Evolutionary conservation across 2,113 vertebrate genomes (phyloP), one percentile per base, ranked within the genome.

Genomic region (Struthidea cinerea): DNA sequence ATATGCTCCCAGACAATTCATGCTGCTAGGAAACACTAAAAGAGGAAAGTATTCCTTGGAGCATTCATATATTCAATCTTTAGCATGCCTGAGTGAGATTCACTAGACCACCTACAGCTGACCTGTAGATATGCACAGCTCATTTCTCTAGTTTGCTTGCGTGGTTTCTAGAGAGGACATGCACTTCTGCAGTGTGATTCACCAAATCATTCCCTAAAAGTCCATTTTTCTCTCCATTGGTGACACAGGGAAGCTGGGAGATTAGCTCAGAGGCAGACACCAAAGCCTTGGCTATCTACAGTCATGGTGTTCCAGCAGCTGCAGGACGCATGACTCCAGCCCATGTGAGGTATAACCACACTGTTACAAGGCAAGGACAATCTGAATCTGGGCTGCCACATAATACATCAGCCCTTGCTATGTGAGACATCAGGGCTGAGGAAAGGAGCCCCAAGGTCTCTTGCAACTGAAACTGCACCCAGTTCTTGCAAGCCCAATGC

Each of bases 401-500:
- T 11, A 23, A 4, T 2, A 1, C 10, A 35, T 60, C 33, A 56
- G 9, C 8, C 18, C 27, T 76, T 3, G 0, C 8, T 90, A 6
- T 50, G n/a, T 76, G 64, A 75, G 42, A 37, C 3, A 8, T 14
- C 41, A 81, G 13, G n/a, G 15, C 5, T 20, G 15, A 77, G 53
- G 37, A 22, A 69, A 71, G 19, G 24, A 83, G 7, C 13, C 9
- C 37, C 46, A 73, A 57, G 7, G 16, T 22, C 39, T 67, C 42
- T 69, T 10, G 1, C 16, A 77, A 13, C 13, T 53, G 13, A 57
- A 61, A 22, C 17, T 67, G 30, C 16, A 63, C 6, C 13, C 13
- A 57, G 3, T 10, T 10, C 11, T 32, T 28, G 8, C 44, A 41
- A 77, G 13, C 8, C 19, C 12, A 42, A 13, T 46, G 37, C 8